Conservation (phyloP, 1,140 invertebrate genomes). For the Harlomillsia oculata region DNA sequence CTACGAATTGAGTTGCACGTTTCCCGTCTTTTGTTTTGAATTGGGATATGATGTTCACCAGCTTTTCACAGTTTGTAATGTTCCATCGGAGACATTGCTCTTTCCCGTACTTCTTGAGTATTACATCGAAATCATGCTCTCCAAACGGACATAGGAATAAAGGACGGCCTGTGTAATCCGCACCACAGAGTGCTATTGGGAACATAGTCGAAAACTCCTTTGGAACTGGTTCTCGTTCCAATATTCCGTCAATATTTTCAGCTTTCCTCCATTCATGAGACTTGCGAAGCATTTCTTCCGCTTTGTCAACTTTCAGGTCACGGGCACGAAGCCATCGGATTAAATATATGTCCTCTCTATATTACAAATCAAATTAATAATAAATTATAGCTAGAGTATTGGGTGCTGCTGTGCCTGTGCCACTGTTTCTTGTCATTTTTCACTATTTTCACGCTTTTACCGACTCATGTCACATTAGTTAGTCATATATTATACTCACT, state of each 20-base stretch:
- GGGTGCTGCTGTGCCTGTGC: no score
- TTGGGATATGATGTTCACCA: neutral
- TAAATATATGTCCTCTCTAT: conserved; percentile 12
- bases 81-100: no score
- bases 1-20: conserved; percentile 11
- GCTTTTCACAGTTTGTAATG: no score
- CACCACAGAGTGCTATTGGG: conserved; percentile 2
- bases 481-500: no score
- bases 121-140: conserved; percentile 3
- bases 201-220: neutral
- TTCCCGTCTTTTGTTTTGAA: neutral
- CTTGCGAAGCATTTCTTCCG: conserved; percentile 16
- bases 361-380: no score
- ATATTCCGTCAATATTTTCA: neutral
- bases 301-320: conserved; percentile 9
- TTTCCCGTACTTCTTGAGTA: conserved; percentile 1
- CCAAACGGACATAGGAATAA: conserved; percentile 12
- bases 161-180: conserved; percentile 6
- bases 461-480: no score
- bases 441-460: no score
- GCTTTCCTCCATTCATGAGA: conserved; percentile 6
- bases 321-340: conserved; percentile 19
- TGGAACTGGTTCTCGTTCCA: neutral
- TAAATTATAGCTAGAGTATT: no score
- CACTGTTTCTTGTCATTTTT: no score